These are phyloP conservation scores for Cotesia glomerata DNA, from an alignment of 1,140 invertebrate species.

Conservation along the genomic window DNA sequence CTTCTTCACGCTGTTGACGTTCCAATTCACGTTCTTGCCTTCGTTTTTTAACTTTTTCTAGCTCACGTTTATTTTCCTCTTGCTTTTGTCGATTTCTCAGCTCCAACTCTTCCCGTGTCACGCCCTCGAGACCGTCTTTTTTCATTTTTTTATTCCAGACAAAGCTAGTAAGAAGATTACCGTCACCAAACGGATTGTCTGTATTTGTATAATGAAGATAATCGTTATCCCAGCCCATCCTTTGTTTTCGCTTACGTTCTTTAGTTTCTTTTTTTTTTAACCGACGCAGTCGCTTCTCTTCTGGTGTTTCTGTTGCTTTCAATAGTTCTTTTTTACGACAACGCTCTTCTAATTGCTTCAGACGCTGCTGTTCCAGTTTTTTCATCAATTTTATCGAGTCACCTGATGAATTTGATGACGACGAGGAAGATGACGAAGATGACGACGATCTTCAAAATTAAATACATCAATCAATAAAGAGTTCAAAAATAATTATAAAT, in stretches of 20 bases:
- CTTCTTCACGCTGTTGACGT: conserved; percentile 86
- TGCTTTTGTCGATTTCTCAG: conserved; percentile 84
- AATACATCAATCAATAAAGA: too few relatives aligned
- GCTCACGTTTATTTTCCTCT: conserved; percentile 86
- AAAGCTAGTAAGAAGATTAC: conserved; percentile 90
- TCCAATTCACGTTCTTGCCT: conserved; percentile 89
- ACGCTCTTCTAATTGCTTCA: conserved; percentile 70
- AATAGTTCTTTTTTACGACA: conserved; percentile 80
- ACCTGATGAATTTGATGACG: conserved; percentile 59
- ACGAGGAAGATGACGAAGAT: conserved; percentile 34
- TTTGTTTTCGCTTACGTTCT: conserved; percentile 83
- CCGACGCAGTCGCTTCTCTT: conserved; percentile 89
- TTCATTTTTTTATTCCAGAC: conserved; percentile 97
- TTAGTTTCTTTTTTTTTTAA: conserved; percentile 91
- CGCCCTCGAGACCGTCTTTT: conserved; percentile 87
- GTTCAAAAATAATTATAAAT: too few relatives aligned
- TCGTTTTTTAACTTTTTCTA: conserved; percentile 92
- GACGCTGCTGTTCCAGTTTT: conserved; percentile 74
- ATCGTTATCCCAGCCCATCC: conserved; percentile 97
- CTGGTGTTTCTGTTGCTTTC: conserved; percentile 92
- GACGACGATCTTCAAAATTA: conserved; percentile 35
- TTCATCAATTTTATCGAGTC: conserved; percentile 73
- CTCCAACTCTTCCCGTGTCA: conserved; percentile 85
- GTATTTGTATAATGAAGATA: conserved; percentile 96
- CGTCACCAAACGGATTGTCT: conserved; percentile 99